Conservation (phyloP, 2,797 vertebrate species). For the Hydrolagus colliei region DNA sequence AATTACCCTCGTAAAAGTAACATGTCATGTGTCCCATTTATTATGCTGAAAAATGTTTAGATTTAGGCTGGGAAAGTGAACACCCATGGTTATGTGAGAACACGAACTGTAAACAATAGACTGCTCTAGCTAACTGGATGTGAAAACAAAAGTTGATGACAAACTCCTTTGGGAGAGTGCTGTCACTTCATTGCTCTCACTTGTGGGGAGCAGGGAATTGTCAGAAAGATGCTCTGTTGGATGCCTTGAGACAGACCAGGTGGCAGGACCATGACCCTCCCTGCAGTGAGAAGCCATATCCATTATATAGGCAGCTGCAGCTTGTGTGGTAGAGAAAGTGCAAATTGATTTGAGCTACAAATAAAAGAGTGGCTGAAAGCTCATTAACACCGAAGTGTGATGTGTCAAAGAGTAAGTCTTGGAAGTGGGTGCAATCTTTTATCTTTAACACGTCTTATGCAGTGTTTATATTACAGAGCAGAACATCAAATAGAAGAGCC, state of each 20-base stretch:
- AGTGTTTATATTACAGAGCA: too few relatives aligned
- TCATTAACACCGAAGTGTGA: background rate
- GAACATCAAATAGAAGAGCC: too few relatives aligned
- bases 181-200: background rate
- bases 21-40: conserved; percentile 21
- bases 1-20: conserved; percentile 10
- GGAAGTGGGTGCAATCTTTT: background rate
- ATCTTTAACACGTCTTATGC: too few relatives aligned
- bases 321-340: background rate
- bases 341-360: conserved; percentile 8
- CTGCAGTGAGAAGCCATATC: conserved; percentile 11
- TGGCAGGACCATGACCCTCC: conserved; percentile 37
- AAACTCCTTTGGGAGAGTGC: conserved; percentile 29
- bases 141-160: conserved; percentile 36
- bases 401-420: background rate
- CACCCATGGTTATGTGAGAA: background rate
- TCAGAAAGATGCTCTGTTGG: conserved; percentile 28
- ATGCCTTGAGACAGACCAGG: conserved; percentile 35
- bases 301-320: conserved; percentile 27
- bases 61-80: conserved; percentile 29
- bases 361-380: background rate
- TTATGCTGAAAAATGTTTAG: conserved; percentile 34
- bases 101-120: conserved; percentile 30
- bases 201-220: background rate
- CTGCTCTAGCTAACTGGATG: conserved; percentile 26